Conservation (phyloP, 2,888 invertebrate genomes). For the Microplitis deprimator region DNA sequence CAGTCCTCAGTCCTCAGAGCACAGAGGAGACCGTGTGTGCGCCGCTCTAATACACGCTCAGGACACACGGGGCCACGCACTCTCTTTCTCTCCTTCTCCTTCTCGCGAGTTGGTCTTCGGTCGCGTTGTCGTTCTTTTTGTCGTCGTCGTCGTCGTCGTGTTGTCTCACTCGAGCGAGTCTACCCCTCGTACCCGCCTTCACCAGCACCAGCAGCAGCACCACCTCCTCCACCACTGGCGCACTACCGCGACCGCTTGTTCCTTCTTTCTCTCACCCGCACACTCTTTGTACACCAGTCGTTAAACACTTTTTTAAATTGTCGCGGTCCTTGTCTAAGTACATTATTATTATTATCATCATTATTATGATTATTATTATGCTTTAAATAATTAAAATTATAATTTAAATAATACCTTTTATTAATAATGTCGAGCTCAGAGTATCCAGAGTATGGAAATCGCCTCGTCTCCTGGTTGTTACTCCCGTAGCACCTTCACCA, state of each 20-base stretch:
- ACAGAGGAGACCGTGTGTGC: constrained; percentile 24
- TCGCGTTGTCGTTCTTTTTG: constrained; percentile 27
- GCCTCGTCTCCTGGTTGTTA: neutral
- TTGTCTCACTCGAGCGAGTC: constrained; percentile 19
- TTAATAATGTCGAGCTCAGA: no score
- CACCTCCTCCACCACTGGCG: constrained; percentile 40
- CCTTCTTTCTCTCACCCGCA: constrained; percentile 41
- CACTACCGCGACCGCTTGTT: constrained; percentile 37
- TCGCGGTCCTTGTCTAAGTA: constrained; percentile 16
- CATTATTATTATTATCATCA: neutral
- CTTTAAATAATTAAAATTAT: neutral
- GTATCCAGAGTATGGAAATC: neutral
- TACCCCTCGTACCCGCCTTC: neutral
- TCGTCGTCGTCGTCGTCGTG: constrained; percentile 30
- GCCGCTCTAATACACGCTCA: constrained; percentile 40
- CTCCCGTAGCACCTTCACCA: neutral
- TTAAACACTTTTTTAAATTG: constrained; percentile 34
- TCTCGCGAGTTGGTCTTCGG: neutral
- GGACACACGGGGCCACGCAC: constrained; percentile 50
- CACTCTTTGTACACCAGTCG: constrained; percentile 36
- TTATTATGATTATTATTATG: no score
- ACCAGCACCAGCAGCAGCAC: constrained; percentile 18
- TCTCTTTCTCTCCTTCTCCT: constrained; percentile 44
- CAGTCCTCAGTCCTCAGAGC: no score
- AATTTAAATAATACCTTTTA: no score